Conservation (phyloP, 1,140 invertebrate species). For the Marisa cornuarietis region DNA sequence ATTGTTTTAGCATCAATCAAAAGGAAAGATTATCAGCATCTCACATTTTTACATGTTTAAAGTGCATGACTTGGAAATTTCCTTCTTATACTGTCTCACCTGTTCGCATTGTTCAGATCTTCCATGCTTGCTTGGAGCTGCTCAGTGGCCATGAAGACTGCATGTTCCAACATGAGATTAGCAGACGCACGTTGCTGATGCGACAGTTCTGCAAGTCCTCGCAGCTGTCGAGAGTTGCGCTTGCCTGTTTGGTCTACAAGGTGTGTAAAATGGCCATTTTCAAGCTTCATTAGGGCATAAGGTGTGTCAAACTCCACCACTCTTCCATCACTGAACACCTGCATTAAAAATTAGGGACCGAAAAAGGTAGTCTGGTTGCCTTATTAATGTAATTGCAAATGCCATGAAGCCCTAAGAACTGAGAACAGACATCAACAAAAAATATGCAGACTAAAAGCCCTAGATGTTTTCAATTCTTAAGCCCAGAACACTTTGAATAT, state of each 20-base stretch:
- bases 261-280: constrained; percentile 61
- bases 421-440: too few relatives aligned
- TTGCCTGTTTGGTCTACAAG: constrained; percentile 60
- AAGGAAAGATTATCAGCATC: too few relatives aligned
- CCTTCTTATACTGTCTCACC: background rate
- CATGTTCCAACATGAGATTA: constrained; percentile 26
- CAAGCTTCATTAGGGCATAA: constrained; percentile 71
- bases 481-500: too few relatives aligned
- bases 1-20: too few relatives aligned
- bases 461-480: too few relatives aligned
- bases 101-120: constrained; percentile 11
- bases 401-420: too few relatives aligned
- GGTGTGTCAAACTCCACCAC: constrained; percentile 76
- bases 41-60: too few relatives aligned
- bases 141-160: constrained; percentile 23
- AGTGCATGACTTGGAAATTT: too few relatives aligned
- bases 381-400: too few relatives aligned
- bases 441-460: too few relatives aligned
- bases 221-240: constrained; percentile 39
- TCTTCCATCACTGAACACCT: constrained; percentile 53
- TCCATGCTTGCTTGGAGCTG: constrained; percentile 21
- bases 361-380: background rate
- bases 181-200: constrained; percentile 22
- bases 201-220: constrained; percentile 22
- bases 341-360: background rate